Percentiles rank a stretch among this genome's conserved stretches.
Conservation (phyloP, 30 jellyfish, hydroid and myxozoan genomes). For the Aurelia sp. region DNA sequence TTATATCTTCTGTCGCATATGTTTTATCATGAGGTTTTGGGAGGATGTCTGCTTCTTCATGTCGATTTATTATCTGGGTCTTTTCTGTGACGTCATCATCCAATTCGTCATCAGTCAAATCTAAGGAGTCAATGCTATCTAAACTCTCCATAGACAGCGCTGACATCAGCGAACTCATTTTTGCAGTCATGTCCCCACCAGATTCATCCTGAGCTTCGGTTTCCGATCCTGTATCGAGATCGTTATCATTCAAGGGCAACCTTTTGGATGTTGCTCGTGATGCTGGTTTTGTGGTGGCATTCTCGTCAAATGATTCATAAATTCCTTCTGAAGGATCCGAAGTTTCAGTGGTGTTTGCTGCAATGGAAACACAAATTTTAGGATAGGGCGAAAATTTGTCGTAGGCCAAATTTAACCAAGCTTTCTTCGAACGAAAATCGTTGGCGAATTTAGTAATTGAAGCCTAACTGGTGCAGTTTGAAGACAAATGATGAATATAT, state of each 20-base stretch:
- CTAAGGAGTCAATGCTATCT: slow-evolving; percentile 69
- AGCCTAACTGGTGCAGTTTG: too few species aligned
- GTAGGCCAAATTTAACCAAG: too few species aligned
- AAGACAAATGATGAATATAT: too few species aligned
- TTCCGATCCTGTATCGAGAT: slow-evolving; percentile 38
- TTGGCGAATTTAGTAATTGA: too few species aligned
- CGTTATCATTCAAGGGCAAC: slow-evolving; percentile 21
- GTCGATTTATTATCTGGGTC: background rate
- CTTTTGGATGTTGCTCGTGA: slow-evolving; percentile 8
- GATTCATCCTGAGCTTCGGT: slow-evolving; percentile 1
- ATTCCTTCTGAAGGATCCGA: background rate
- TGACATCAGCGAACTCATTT: slow-evolving; percentile 49
- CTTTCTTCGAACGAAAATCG: too few species aligned
- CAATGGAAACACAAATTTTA: too few species aligned
- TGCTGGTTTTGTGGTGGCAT: background rate
- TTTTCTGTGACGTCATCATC: slow-evolving; percentile 26
- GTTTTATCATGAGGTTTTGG: slow-evolving; percentile 40
- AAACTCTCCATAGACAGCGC: slow-evolving; percentile 66
- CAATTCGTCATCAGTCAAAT: slow-evolving; percentile 51
- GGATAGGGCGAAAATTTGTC: too few species aligned
- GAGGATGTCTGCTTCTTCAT: background rate
- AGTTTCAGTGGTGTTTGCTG: background rate
- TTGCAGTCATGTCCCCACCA: background rate
- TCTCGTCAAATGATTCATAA: slow-evolving; percentile 2
- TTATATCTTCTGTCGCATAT: slow-evolving; percentile 60